These are phyloP conservation scores for Lycaon pictus DNA, from an alignment of 2,113 vertebrate species.

Conservation along the genomic window DNA sequence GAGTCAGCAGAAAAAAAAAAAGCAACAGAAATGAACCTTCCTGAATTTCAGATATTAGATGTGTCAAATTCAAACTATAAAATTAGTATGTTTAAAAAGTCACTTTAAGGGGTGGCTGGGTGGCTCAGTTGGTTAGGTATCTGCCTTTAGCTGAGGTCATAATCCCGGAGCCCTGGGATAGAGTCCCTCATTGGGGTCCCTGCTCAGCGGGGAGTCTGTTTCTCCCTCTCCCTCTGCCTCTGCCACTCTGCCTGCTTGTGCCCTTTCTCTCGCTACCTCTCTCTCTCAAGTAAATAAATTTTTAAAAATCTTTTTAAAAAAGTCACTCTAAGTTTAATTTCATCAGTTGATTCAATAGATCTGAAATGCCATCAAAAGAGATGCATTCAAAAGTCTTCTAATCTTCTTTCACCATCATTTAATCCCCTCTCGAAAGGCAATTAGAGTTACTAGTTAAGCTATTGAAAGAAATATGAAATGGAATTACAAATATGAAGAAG, in stretches of 20 bases:
- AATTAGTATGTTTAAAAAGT: conserved; percentile 38
- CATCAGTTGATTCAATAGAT: neutral
- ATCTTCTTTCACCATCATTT: neutral
- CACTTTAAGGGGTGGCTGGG: neutral
- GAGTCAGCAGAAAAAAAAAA: neutral
- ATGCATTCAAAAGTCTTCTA: conserved; percentile 5
- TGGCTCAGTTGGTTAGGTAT: no score
- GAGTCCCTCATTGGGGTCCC: no score
- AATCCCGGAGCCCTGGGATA: no score
- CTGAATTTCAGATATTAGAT: conserved; percentile 16
- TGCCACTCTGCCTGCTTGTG: no score
- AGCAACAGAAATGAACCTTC: neutral
- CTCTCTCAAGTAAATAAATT: no score
- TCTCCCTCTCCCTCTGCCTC: no score
- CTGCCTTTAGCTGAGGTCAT: no score
- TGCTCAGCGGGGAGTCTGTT: no score
- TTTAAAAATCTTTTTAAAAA: neutral
- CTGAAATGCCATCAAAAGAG: neutral
- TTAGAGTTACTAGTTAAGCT: conserved; percentile 27
- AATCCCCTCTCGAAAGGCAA: neutral
- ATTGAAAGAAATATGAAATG: neutral
- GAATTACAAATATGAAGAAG: conserved; percentile 6
- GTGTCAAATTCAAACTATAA: neutral
- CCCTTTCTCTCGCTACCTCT: no score
- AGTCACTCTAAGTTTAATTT: conserved; percentile 21